Base-by-base conservation (phyloP, 2,888 invertebrate genomes). In the Clunio marinus region DNA sequence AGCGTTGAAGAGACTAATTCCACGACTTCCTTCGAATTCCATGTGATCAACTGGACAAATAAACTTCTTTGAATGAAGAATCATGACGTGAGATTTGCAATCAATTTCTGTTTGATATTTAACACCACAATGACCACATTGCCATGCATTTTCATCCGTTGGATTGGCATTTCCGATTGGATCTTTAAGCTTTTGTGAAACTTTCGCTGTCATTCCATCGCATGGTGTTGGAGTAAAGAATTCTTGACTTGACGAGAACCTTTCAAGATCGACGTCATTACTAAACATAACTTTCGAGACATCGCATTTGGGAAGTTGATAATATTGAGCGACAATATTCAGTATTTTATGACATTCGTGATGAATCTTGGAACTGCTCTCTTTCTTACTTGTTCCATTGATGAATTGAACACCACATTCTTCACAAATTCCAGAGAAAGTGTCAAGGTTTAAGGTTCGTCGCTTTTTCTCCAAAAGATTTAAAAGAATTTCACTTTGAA, bases 21-120 rank as follows among this genome's bases (percentile, higher is more conserved):
- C 66, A 1, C 66, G 51, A 22, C 15, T 55, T 28, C 55, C 66
- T 2, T 32, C 46, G 8, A 66, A 66, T 51, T 66, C 66, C 13
- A 66, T 24, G 27, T 66, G 22, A 55, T 66, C 66, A n/a, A 66
- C 22, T 10, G 66, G 66, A 32, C 66, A 66, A 17, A 66, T 66
- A 1, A 66, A 22, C n/a, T 55, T 24, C 15, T 20, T 32, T 20
- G 66, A 66, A 24, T 66, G 66, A 1, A 66, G 22, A 20, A 66
- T 66, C 51, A 66, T 66, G 1, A 55, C 1, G n/a, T 66, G 66
- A 8, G 46, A 20, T 22, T 46, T 66, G 55, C 66, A 66, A 1
- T 66, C 66, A 15, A 24, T n/a, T 28, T 66, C 66, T 1, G 46
- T 28, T 15, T 7, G 15, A 35, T 28, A 51, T 51, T 17, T 17